Percentiles rank a stretch among this genome's conserved stretches.
These are phyloP conservation scores for Lysandra bellargus DNA, from an alignment of 2,888 invertebrate species.

Conservation along the genomic window DNA sequence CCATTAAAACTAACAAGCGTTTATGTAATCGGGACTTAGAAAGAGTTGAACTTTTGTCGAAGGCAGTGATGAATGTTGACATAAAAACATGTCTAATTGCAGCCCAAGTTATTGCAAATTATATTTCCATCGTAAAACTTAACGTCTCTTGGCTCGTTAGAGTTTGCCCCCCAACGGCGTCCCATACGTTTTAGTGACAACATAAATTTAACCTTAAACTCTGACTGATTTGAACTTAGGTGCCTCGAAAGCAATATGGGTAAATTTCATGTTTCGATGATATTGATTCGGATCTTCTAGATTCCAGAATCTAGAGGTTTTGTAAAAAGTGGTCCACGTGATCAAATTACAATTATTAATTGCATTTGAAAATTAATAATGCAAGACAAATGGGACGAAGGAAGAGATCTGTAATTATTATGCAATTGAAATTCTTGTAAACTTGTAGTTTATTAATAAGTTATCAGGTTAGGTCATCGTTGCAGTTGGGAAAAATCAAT, in stretches of 20 bases:
- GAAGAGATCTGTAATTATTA: too few relatives aligned
- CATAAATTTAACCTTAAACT: not conserved
- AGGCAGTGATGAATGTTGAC: not conserved
- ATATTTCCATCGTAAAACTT: conserved; percentile 29
- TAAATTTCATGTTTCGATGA: not conserved
- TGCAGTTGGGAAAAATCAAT: too few relatives aligned
- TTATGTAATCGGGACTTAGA: not conserved
- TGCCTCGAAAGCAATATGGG: not conserved
- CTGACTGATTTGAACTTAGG: not conserved
- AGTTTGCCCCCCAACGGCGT: not conserved
- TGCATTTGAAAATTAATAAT: too few relatives aligned
- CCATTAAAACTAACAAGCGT: not conserved
- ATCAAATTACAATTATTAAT: too few relatives aligned
- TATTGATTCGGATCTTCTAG: not conserved
- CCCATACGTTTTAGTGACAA: not conserved
- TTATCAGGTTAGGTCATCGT: too few relatives aligned
- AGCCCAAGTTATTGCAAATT: conserved; percentile 4
- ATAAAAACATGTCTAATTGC: conserved; percentile 5
- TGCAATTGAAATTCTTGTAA: too few relatives aligned
- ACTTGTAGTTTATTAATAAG: too few relatives aligned
- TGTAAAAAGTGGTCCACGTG: too few relatives aligned
- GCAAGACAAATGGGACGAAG: too few relatives aligned
- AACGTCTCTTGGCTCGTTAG: conserved; percentile 26
- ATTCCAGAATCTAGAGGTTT: not conserved
- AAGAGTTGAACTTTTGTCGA: not conserved